These are phyloP conservation scores for Pocillopora verrucosa DNA, from an alignment of 64 coral and sea anemone genomes.

Conservation along the genomic window DNA sequence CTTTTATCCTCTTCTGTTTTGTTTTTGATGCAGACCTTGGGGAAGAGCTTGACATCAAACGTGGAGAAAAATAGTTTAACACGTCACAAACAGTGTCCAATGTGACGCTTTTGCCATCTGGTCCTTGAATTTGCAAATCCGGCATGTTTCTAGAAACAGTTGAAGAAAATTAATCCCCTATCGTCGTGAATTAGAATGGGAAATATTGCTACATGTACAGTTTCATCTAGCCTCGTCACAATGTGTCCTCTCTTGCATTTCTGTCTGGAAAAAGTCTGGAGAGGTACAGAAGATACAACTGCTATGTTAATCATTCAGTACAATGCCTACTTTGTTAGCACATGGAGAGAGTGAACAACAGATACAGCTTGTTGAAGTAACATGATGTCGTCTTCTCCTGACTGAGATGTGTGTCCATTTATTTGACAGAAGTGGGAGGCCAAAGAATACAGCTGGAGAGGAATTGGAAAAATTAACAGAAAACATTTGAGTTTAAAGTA, in stretches of 20 bases:
- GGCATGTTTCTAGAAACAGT: slow-evolving; percentile 5
- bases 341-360: slow-evolving; percentile 30
- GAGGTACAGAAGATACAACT: too few species aligned
- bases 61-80: background rate
- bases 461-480: background rate
- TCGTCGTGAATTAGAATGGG: too few species aligned
- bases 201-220: too few species aligned
- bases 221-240: too few species aligned
- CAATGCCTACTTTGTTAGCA: slow-evolving; percentile 47
- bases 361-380: slow-evolving; percentile 27
- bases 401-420: slow-evolving; percentile 38
- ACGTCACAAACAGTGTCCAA: slow-evolving; percentile 26
- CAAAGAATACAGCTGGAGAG: slow-evolving; percentile 24
- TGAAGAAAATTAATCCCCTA: background rate
- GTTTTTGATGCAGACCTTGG: background rate
- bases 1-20: slow-evolving; percentile 12
- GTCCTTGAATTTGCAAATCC: slow-evolving; percentile 28
- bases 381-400: slow-evolving; percentile 24
- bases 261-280: too few species aligned
- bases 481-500: background rate
- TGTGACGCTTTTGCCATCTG: slow-evolving; percentile 7
- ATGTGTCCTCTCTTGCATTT: too few species aligned
- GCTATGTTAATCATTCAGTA: background rate
- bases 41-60: background rate
- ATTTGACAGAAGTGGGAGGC: slow-evolving; percentile 47